These are phyloP conservation scores for Nestor notabilis DNA, from an alignment of 2,113 vertebrate species.

Conservation along the genomic window DNA sequence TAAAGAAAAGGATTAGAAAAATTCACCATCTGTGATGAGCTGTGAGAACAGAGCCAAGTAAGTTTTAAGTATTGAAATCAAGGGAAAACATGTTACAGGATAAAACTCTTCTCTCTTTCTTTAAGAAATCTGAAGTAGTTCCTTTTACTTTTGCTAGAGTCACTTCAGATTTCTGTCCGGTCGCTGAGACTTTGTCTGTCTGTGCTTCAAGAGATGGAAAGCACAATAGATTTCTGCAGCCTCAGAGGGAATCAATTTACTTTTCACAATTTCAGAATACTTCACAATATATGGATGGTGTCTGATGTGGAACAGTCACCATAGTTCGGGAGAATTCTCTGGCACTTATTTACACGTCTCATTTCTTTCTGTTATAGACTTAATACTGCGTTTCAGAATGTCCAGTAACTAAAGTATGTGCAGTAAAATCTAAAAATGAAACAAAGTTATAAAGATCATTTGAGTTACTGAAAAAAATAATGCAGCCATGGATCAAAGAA, in stretches of 20 bases:
- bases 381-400: neutral
- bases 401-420: neutral
- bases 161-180: neutral
- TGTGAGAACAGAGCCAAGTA: neutral
- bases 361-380: neutral
- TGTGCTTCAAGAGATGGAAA: neutral
- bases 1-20: neutral
- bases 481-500: neutral
- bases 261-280: neutral
- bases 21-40: neutral
- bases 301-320: neutral
- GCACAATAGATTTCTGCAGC: neutral
- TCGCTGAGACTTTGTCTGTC: neutral
- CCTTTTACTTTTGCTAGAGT: neutral
- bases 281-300: neutral
- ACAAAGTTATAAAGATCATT: neutral
- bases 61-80: neutral
- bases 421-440: neutral
- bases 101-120: neutral
- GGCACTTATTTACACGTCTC: neutral
- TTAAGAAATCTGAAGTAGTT: neutral
- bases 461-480: neutral
- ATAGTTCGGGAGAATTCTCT: neutral
- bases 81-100: neutral
- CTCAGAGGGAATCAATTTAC: neutral